Evolutionary conservation across 2,888 invertebrate species (phyloP).

Genomic region (Phaedon cochleariae): DNA sequence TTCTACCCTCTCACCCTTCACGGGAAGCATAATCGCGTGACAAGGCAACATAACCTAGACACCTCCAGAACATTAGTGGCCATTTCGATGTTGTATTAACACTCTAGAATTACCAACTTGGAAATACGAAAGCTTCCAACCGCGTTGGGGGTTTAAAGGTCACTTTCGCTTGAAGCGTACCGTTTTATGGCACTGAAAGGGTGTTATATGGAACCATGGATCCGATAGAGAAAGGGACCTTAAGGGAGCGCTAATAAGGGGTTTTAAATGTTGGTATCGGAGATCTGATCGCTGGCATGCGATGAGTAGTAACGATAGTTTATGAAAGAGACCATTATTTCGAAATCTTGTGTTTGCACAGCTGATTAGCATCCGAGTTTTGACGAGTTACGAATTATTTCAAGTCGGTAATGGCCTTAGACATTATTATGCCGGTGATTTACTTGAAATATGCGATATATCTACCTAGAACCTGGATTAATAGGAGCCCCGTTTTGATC

Average conservation of each 20-base stretch:
- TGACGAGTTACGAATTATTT: neutral
- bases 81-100: constrained; percentile 59
- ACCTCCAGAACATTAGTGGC: constrained; percentile 63
- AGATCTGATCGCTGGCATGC: constrained; percentile 45
- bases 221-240: constrained; percentile 35
- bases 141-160: constrained; percentile 36
- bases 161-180: constrained; percentile 36
- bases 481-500: no score
- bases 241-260: constrained; percentile 34
- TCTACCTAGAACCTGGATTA: no score
- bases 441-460: neutral
- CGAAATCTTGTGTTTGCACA: constrained; percentile 27
- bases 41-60: constrained; percentile 59
- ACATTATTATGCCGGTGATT: neutral
- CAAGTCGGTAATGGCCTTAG: neutral
- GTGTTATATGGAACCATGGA: constrained; percentile 36
- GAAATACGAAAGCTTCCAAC: constrained; percentile 40
- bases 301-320: constrained; percentile 34
- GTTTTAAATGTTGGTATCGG: constrained; percentile 37
- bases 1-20: constrained; percentile 1
- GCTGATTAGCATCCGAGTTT: constrained; percentile 11
- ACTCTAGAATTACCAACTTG: constrained; percentile 51
- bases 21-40: constrained; percentile 55
- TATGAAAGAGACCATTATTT: constrained; percentile 31
- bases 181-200: constrained; percentile 36